phyloP scores from a whole-genome alignment of 2,888 invertebrate species.

The Archips xylosteana region DNA sequence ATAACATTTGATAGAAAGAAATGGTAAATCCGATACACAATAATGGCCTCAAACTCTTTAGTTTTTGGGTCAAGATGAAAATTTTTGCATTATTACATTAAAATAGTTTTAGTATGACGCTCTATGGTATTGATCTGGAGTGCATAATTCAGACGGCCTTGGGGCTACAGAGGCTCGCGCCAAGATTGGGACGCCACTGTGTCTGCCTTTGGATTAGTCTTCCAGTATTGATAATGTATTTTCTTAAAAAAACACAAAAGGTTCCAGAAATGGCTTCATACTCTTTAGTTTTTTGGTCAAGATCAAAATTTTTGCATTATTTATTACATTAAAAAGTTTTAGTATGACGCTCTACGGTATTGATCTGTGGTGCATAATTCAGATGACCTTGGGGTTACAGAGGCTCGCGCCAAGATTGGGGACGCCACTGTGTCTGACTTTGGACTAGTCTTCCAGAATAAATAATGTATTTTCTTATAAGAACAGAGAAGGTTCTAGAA shows the following conservation, averaged over 20 bases:
- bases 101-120: background rate
- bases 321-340: background rate
- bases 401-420: background rate
- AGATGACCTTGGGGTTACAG: background rate
- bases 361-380: slow-evolving; percentile 6
- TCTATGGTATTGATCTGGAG: background rate
- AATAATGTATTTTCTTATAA: background rate
- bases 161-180: background rate
- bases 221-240: background rate
- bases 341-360: background rate
- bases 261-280: too few species aligned
- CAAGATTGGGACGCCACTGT: slow-evolving; percentile 1
- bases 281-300: too few species aligned
- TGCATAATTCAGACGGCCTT: slow-evolving; percentile 17
- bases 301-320: too few species aligned
- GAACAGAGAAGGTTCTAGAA: too few species aligned
- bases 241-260: background rate
- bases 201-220: background rate
- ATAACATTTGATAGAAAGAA: too few species aligned
- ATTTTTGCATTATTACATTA: background rate
- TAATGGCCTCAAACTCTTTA: too few species aligned
- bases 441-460: background rate
- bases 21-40: too few species aligned
- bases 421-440: slow-evolving; percentile 1
- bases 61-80: too few species aligned